Percentiles rank a stretch among this genome's conserved stretches.
phyloP scores from a whole-genome alignment of 2,797 vertebrate species.

The Notoglanidium macrostoma region DNA sequence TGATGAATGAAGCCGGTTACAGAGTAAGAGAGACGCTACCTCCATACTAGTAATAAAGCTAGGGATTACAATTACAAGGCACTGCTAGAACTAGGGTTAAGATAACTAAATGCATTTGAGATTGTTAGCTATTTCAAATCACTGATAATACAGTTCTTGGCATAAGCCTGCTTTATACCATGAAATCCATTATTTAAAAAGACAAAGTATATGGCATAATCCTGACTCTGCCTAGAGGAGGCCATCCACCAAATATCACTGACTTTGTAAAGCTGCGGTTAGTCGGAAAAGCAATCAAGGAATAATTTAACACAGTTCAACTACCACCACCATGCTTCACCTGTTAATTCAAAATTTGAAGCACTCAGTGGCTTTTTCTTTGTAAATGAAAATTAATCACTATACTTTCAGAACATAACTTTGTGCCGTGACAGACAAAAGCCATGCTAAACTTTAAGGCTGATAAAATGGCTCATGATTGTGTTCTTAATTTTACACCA shows the following conservation, averaged over 20 bases:
- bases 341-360: neutral
- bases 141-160: neutral
- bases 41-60: neutral
- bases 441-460: neutral
- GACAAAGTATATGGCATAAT: neutral
- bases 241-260: neutral
- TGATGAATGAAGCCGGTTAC: neutral
- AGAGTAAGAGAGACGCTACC: neutral
- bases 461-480: neutral
- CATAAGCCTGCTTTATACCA: neutral
- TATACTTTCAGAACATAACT: neutral
- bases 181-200: neutral
- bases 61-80: neutral
- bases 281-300: neutral
- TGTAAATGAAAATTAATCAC: neutral
- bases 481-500: neutral
- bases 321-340: neutral
- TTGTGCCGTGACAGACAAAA: neutral
- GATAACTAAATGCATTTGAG: neutral
- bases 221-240: neutral
- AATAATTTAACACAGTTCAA: neutral
- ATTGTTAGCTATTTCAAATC: neutral
- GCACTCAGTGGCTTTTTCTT: neutral
- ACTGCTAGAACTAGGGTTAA: neutral
- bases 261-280: neutral